A percentile compares a stretch with the other conserved stretches of the same genome.
Evolutionary conservation across 2,888 invertebrate genomes (phyloP).

Genomic region (Cheilosia variabilis): DNA sequence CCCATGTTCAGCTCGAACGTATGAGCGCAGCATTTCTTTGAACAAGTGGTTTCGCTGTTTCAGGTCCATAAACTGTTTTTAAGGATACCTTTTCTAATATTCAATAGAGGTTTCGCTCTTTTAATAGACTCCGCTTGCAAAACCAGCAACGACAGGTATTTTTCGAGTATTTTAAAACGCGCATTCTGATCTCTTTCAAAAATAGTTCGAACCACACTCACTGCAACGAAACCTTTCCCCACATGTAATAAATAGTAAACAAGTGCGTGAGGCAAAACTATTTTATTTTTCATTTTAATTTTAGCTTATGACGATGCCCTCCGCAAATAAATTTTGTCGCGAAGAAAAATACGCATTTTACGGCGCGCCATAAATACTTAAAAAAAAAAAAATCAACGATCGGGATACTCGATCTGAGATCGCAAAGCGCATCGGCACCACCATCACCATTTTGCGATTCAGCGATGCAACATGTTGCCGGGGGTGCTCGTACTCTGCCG

Average conservation of each 20-base stretch:
- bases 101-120: no score
- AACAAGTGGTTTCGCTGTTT: no score
- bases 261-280: constrained; percentile 48
- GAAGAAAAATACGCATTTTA: constrained; percentile 31
- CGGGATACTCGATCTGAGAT: constrained; percentile 22
- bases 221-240: constrained; percentile 1
- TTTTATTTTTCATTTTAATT: constrained; percentile 36
- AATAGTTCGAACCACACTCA: background rate
- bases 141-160: background rate
- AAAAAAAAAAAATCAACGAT: constrained; percentile 14
- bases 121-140: background rate
- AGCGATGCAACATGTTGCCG: constrained; percentile 66
- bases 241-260: constrained; percentile 22
- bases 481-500: constrained; percentile 38
- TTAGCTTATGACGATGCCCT: constrained; percentile 64
- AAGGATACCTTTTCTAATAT: no score
- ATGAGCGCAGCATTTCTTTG: no score
- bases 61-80: no score
- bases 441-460: background rate
- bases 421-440: constrained; percentile 35
- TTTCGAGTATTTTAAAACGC: background rate
- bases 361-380: constrained; percentile 48
- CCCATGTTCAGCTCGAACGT: no score
- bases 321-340: constrained; percentile 66
- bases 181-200: background rate